phyloP scores from a whole-genome alignment of 2,113 vertebrate genomes.

The Phoenicopterus ruber region DNA sequence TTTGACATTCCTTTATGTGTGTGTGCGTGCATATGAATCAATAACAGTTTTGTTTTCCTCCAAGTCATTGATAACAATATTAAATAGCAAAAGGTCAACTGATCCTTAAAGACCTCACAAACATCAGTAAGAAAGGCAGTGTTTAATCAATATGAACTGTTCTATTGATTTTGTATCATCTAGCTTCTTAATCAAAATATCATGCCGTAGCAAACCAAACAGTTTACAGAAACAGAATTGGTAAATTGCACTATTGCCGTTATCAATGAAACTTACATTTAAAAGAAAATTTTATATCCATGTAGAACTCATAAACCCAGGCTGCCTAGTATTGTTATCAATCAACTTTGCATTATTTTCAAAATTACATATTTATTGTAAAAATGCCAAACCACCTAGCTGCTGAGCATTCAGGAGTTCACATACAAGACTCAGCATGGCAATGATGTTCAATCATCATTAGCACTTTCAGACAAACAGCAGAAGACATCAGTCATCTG shows the following conservation, averaged over 20 bases:
- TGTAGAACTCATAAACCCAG: background rate
- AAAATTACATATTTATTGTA: background rate
- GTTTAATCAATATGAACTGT: conserved; percentile 10
- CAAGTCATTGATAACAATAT: background rate
- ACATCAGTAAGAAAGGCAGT: background rate
- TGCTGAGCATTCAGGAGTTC: background rate
- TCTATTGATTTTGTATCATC: conserved; percentile 40
- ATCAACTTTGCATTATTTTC: background rate
- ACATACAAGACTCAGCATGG: background rate
- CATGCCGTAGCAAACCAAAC: background rate
- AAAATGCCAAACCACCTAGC: background rate
- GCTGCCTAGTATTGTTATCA: background rate
- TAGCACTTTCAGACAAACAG: background rate
- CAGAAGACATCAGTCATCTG: background rate
- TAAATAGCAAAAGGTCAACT: background rate
- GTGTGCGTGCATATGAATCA: background rate
- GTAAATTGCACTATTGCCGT: background rate
- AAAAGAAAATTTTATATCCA: background rate
- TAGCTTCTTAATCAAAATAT: conserved; percentile 33
- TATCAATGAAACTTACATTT: background rate
- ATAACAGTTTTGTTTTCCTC: background rate
- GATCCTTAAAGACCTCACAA: conserved; percentile 3
- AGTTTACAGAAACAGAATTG: background rate
- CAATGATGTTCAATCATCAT: background rate
- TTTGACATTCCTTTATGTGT: background rate